Conservation (phyloP, 2,888 invertebrate genomes). For the Drosophila anceps region DNA sequence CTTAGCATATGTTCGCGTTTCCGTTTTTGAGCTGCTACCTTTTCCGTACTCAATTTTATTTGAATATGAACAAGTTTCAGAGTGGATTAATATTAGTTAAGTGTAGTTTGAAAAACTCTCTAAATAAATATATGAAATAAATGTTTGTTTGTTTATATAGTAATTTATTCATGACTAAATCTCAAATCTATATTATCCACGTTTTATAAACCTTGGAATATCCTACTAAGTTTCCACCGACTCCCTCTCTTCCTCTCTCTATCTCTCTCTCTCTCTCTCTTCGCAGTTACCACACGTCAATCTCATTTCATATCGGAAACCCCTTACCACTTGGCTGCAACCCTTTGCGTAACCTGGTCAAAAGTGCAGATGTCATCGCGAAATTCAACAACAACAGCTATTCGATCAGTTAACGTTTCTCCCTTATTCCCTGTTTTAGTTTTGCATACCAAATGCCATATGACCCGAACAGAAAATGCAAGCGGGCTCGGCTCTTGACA, state of each 20-base stretch:
- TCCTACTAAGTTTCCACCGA: not conserved
- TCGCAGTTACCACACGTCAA: constrained; percentile 17
- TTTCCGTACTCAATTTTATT: not conserved
- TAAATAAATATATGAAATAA: not conserved
- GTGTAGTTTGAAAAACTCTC: no score
- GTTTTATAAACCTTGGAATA: no score
- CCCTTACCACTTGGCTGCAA: not conserved
- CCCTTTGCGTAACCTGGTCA: not conserved
- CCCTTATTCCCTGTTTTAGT: constrained; percentile 1
- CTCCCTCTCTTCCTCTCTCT: not conserved
- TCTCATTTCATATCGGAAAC: not conserved
- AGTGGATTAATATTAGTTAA: no score
- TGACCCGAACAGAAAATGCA: constrained; percentile 19
- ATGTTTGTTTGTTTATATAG: not conserved
- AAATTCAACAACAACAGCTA: constrained; percentile 11
- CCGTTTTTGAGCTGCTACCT: constrained; percentile 7
- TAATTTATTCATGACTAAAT: no score
- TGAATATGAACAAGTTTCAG: not conserved
- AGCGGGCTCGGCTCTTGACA: constrained; percentile 15
- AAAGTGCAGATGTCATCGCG: constrained; percentile 40
- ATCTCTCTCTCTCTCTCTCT: not conserved
- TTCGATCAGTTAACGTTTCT: constrained; percentile 42
- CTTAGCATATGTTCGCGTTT: constrained; percentile 20
- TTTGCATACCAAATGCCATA: constrained; percentile 41
- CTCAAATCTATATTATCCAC: no score